These are phyloP conservation scores for Tetranychus piercei DNA, from an alignment of 2,888 invertebrate genomes.

Conservation along the genomic window DNA sequence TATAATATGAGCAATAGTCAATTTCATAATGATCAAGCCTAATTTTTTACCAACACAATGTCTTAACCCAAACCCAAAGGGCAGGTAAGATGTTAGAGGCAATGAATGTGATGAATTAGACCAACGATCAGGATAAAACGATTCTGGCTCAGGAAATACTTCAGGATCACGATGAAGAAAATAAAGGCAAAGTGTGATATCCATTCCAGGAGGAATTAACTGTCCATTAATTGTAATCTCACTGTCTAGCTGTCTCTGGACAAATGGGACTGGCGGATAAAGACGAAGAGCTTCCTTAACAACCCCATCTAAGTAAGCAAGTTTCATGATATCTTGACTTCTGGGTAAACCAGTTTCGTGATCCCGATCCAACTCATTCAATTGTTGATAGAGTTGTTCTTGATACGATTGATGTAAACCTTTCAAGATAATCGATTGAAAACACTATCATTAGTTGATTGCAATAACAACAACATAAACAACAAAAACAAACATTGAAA, in stretches of 20 bases:
- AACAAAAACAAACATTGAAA: too few relatives aligned
- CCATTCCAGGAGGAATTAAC: slow-evolving; percentile 24
- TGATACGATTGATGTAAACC: neutral
- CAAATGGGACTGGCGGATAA: slow-evolving; percentile 33
- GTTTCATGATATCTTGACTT: slow-evolving; percentile 27
- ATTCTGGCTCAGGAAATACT: slow-evolving; percentile 25
- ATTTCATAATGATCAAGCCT: neutral
- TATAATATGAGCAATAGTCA: neutral
- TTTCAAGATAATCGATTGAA: neutral
- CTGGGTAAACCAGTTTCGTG: neutral
- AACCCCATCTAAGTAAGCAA: slow-evolving; percentile 33
- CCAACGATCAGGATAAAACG: slow-evolving; percentile 27
- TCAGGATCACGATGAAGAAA: slow-evolving; percentile 26
- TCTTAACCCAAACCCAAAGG: neutral
- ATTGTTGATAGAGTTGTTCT: neutral
- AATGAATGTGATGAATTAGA: neutral
- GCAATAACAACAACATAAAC: too few relatives aligned
- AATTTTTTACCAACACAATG: slow-evolving; percentile 7
- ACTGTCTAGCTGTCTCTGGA: slow-evolving; percentile 30
- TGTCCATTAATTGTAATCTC: slow-evolving; percentile 27
- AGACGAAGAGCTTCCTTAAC: slow-evolving; percentile 33
- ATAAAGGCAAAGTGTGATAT: slow-evolving; percentile 24
- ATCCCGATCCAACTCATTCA: neutral
- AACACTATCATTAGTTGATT: neutral
- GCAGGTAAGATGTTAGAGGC: slow-evolving; percentile 1